Evolutionary conservation across 2,888 invertebrate genomes (phyloP).

Genomic region (Agelastica alni): DNA sequence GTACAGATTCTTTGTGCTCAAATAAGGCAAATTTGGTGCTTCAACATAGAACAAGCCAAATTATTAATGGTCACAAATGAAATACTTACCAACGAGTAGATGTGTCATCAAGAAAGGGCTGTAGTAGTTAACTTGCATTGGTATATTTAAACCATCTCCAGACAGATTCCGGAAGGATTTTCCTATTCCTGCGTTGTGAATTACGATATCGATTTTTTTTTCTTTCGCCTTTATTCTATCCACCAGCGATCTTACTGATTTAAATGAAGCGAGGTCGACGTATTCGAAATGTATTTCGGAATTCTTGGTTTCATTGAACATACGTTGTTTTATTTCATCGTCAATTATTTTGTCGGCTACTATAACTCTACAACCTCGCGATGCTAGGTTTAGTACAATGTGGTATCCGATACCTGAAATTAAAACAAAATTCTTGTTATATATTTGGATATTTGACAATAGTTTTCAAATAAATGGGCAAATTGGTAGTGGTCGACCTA

Average conservation of each 20-base stretch:
- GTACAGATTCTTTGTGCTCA: too few relatives aligned
- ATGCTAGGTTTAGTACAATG: constrained; percentile 55
- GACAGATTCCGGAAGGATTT: constrained; percentile 57
- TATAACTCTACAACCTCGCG: constrained; percentile 60
- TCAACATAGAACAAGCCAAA: background rate
- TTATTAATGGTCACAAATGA: background rate
- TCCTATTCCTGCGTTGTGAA: constrained; percentile 69
- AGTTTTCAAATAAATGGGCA: too few relatives aligned
- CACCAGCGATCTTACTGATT: constrained; percentile 65
- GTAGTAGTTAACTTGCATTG: constrained; percentile 71
- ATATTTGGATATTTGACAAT: background rate
- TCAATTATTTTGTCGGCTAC: constrained; percentile 55
- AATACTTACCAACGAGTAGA: constrained; percentile 60
- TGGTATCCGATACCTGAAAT: constrained; percentile 56
- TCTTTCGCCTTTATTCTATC: constrained; percentile 61
- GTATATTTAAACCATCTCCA: constrained; percentile 63
- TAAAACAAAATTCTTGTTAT: background rate
- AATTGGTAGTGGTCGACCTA: too few relatives aligned
- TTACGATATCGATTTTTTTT: constrained; percentile 63
- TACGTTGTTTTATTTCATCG: constrained; percentile 41
- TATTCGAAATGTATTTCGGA: constrained; percentile 53
- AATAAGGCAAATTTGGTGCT: too few relatives aligned
- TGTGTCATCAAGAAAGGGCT: constrained; percentile 72
- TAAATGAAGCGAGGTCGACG: constrained; percentile 61
- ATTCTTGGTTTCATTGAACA: constrained; percentile 47